Base-by-base conservation (phyloP, 2,888 invertebrate genomes). In the Xiphydria camelus region DNA sequence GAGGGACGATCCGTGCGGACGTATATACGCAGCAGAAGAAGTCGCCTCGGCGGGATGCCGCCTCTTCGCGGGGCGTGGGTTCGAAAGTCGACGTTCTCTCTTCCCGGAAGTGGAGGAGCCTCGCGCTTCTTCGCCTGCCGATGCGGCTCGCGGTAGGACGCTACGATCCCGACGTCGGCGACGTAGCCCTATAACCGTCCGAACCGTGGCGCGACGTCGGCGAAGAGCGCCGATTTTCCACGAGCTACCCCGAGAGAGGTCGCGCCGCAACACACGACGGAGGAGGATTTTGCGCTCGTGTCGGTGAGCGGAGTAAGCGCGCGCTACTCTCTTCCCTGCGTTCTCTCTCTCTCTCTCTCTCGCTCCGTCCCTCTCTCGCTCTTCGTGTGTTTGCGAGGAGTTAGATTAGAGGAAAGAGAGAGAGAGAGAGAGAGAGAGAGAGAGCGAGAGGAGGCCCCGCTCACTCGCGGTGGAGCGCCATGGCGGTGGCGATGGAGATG, bases 371-470 rank as follows among this genome's bases (percentile, higher is more conserved):
- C n/a, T n/a, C n/a, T n/a, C n/a, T n/a, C n/a, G n/a, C n/a, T n/a
- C n/a, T n/a, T n/a, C n/a, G 53, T 54, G 55, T 54, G 62, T 62
- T 62, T 53, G 66, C 59, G 69, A 64, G 69, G 68, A 71, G 71
- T 70, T 71, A 69, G 70, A 72, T 72, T 69, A 71, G 68, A 66
- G 63, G 56, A 59, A 58, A 54, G 51, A 57, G 45, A 45, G 47
- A 46, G 44, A 49, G 29, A 32, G 41, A 44, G 52, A 45, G 50
- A 40, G 52, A 33, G 47, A 50, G 32, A 49, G 34, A 49, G 36
- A 32, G 48, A 49, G 38, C 41, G 29, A 38, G 12, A 18, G 38
- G 34, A 46, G 44, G 46, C 29, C 31, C 12, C 34, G 40, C 41
- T 23, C 14, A 14, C 26, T 26, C 10, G 26, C 14, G n/a, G n/a